These are phyloP conservation scores for Phaethornis superciliosus DNA, from an alignment of 2,113 vertebrate species.

Conservation along the genomic window DNA sequence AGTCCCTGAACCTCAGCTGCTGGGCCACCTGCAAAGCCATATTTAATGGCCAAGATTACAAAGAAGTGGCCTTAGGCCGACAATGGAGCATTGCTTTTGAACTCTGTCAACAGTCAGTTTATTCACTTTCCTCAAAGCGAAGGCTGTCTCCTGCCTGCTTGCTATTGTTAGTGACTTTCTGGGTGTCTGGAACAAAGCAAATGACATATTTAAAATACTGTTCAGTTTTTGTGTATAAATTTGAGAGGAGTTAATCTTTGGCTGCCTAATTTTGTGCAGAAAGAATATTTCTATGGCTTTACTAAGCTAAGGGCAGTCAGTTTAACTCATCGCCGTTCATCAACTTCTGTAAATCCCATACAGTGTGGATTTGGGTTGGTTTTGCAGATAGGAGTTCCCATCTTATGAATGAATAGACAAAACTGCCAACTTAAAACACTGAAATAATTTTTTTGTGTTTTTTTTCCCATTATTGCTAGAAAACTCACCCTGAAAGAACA, in stretches of 20 bases:
- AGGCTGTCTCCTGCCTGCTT: conserved; percentile 68
- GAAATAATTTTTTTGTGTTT: background rate
- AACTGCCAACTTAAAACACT: background rate
- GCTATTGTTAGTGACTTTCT: conserved; percentile 77
- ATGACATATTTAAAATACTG: conserved; percentile 64
- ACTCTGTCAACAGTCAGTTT: conserved; percentile 81
- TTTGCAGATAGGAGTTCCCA: background rate
- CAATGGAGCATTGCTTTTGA: conserved; percentile 78
- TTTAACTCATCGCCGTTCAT: conserved; percentile 10
- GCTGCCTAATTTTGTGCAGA: background rate
- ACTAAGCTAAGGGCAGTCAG: background rate
- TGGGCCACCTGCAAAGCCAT: conserved; percentile 80
- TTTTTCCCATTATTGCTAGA: conserved; percentile 72
- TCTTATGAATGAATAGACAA: background rate
- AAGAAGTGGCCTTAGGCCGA: conserved; percentile 79
- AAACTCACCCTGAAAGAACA: conserved; percentile 83
- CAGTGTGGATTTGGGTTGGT: background rate
- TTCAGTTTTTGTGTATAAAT: conserved; percentile 55
- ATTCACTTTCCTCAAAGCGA: conserved; percentile 80
- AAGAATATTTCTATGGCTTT: background rate
- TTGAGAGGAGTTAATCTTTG: conserved; percentile 48
- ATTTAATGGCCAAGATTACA: conserved; percentile 83
- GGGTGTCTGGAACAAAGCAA: conserved; percentile 76
- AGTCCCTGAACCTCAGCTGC: conserved; percentile 75
- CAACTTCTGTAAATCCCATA: background rate